Base-by-base conservation (phyloP, 2,888 invertebrate species). In the Halictus quadricinctus region DNA sequence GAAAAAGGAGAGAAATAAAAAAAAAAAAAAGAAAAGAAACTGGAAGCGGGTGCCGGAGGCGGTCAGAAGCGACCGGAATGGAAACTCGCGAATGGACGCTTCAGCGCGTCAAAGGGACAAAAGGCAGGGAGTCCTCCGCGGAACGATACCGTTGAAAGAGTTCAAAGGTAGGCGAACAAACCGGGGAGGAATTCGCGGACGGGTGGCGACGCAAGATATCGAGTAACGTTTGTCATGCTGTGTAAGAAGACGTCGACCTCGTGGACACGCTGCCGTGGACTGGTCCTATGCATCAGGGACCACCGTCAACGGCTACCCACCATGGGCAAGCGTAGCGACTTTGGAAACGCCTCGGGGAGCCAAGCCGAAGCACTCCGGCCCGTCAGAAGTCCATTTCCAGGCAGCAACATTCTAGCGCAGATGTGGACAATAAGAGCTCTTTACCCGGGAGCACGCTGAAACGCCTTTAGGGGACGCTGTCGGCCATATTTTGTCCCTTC, bases 221-320 rank as follows among this genome's bases (percentile, higher is more conserved):
- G 90, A 80, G 85, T 90, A 90, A 91, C 91, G 91, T 92, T 92
- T 92, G 93, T 93, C 92, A 93, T 92, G 93, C 91, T 92, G 90
- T 87, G 86, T 89, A 91, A 91, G 90, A 90, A 93, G 93, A 91
- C 93, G 89, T 92, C 92, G 92, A 92, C 92, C 93, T 91, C 93
- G 88, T 75, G 79, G 82, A 83, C 66, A 81, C 85, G 84, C 84
- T 64, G 66, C 74, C 79, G 10, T 60, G 48, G 76, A 54, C 29
- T 64, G 54, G 46, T 41, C 41, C 43, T 76, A 73, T 15, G n/a
- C 78, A 43, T 25, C 72, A 43, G 66, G 80, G 75, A 69, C 25
- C 85, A 72, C 43, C 48, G 43, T 15, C 54, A n/a, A 21, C n/a
- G 54, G 54, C n/a, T n/a, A n/a, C n/a, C 54, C 54, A 10, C 54